phyloP scores from a whole-genome alignment of 2,888 invertebrate genomes.

The Cosmia pyralina region DNA sequence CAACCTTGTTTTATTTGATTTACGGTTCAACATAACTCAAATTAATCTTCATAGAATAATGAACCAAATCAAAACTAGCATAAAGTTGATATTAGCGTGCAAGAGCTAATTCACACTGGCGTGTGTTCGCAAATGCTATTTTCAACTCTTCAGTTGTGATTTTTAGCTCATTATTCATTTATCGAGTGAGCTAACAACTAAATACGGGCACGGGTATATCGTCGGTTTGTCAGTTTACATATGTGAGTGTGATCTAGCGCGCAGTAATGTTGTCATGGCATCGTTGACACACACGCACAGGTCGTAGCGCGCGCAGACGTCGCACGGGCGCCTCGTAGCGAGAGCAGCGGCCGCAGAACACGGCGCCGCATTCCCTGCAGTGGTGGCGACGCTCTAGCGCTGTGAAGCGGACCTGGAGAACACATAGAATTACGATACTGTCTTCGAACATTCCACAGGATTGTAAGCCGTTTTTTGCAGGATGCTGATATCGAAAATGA shows the following conservation, averaged over 20 bases:
- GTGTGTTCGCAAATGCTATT: not conserved
- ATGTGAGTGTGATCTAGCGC: conserved; percentile 9
- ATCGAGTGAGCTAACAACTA: not conserved
- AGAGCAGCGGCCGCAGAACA: conserved; percentile 99
- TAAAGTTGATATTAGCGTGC: not conserved
- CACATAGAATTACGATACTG: not conserved
- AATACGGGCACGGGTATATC: not conserved
- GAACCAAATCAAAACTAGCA: not conserved
- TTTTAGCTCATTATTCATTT: not conserved
- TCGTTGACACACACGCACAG: conserved; percentile 98
- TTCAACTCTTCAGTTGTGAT: not conserved
- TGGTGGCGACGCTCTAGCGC: conserved; percentile 98
- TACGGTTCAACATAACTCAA: not conserved
- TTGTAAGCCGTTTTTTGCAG: not conserved
- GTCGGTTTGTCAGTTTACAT: too few species aligned
- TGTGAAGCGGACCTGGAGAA: conserved; percentile 92
- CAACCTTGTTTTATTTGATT: not conserved
- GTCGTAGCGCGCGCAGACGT: conserved; percentile 96
- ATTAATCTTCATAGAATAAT: not conserved
- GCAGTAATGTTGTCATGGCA: conserved; percentile 91
- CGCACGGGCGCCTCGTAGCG: conserved; percentile 99
- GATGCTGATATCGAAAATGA: not conserved
- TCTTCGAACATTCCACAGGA: not conserved
- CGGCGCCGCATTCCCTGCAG: conserved; percentile 98
- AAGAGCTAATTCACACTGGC: not conserved